These are phyloP conservation scores for Lordiphosa fenestrarum DNA, from an alignment of 2,888 invertebrate genomes.

Conservation along the genomic window DNA sequence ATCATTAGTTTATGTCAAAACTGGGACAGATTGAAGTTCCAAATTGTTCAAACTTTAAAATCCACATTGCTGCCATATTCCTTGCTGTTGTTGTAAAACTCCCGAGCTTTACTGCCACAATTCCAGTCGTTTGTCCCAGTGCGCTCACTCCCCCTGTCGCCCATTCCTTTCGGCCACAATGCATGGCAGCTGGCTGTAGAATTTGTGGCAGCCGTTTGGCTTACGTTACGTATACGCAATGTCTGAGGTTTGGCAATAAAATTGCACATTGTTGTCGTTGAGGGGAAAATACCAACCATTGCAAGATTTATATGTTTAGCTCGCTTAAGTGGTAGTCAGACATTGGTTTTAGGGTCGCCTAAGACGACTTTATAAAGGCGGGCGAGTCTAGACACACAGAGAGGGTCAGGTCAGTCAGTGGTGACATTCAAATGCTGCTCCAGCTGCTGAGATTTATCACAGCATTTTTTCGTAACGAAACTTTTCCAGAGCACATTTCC, in stretches of 20 bases:
- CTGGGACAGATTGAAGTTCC: too few relatives aligned
- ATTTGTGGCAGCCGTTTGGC: slow-evolving; percentile 54
- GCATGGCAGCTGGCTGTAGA: slow-evolving; percentile 53
- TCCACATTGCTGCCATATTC: too few relatives aligned
- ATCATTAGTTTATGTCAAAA: too few relatives aligned
- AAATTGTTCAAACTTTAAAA: too few relatives aligned
- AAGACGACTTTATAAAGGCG: slow-evolving; percentile 63
- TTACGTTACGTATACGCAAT: slow-evolving; percentile 68
- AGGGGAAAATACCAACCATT: slow-evolving; percentile 60
- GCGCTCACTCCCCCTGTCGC: too few relatives aligned
- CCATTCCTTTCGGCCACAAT: slow-evolving; percentile 35
- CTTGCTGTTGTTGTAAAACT: too few relatives aligned
- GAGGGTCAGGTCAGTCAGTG: slow-evolving; percentile 23
- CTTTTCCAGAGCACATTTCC: slow-evolving; percentile 59
- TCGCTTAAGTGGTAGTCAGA: slow-evolving; percentile 70
- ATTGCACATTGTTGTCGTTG: slow-evolving; percentile 61
- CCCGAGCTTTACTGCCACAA: too few relatives aligned
- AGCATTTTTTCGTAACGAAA: slow-evolving; percentile 41
- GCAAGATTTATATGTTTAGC: slow-evolving; percentile 71
- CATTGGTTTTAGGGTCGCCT: slow-evolving; percentile 62
- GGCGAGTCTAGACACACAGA: slow-evolving; percentile 51
- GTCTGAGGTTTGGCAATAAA: slow-evolving; percentile 71
- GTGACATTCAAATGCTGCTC: slow-evolving; percentile 61
- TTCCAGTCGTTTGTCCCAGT: too few relatives aligned
- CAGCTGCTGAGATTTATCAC: slow-evolving; percentile 57